phyloP scores from a whole-genome alignment of 64 coral and sea anemone genomes.

The Porites lutea region DNA sequence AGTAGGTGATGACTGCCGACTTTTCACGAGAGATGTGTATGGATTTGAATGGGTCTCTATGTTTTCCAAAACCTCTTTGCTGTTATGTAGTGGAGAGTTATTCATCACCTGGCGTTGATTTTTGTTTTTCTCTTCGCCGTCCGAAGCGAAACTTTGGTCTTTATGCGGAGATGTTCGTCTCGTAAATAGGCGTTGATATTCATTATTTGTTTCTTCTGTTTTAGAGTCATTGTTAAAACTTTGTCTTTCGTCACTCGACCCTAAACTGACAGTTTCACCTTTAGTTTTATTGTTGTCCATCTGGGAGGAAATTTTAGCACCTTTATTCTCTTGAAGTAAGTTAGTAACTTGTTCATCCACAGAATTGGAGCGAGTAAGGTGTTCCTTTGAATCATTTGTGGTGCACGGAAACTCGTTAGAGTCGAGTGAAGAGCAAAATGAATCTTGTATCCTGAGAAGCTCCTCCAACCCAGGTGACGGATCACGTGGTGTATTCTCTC shows the following conservation, averaged over 20 bases:
- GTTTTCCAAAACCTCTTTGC: neutral
- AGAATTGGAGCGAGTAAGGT: neutral
- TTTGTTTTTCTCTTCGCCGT: neutral
- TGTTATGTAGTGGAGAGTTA: neutral
- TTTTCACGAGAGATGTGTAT: neutral
- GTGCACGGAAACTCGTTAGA: conserved; percentile 34
- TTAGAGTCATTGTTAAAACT: neutral
- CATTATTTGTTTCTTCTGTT: neutral
- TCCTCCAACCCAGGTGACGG: conserved; percentile 39
- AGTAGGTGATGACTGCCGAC: neutral
- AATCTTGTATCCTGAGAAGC: conserved; percentile 46
- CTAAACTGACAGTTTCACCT: neutral
- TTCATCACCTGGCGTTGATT: neutral
- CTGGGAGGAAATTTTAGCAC: neutral
- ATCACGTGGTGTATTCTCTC: conserved; percentile 23
- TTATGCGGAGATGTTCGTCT: neutral
- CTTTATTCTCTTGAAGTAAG: neutral
- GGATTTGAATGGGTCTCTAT: neutral
- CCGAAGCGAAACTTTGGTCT: neutral
- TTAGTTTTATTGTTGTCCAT: neutral
- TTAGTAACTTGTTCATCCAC: neutral
- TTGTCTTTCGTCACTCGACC: neutral
- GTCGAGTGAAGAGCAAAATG: conserved; percentile 48
- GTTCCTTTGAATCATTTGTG: neutral
- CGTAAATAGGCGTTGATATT: neutral